Percentiles rank a stretch among this genome's conserved stretches.
Conservation (phyloP, 2,113 vertebrate genomes). For the Pteronura brasiliensis region DNA sequence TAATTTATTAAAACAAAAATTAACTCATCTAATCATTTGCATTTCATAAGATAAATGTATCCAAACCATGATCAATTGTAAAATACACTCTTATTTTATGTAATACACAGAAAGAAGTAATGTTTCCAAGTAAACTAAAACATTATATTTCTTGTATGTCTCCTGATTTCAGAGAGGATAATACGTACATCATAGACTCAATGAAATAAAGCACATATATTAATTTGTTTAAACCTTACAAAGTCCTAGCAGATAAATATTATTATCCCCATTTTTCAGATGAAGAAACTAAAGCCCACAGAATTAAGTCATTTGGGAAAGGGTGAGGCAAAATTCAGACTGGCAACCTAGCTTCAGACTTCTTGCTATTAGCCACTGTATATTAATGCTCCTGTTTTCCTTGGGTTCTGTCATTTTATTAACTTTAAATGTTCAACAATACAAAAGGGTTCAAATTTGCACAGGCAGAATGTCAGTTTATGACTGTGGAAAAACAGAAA, state of each 20-base stretch:
- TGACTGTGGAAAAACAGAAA: neutral
- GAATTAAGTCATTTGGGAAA: neutral
- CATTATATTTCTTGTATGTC: neutral
- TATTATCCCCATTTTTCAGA: neutral
- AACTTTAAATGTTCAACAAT: neutral
- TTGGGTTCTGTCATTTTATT: neutral
- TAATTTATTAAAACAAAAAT: neutral
- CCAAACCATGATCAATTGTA: neutral
- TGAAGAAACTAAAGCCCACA: neutral
- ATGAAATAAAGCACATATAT: neutral
- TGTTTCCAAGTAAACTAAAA: neutral
- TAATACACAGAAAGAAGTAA: neutral
- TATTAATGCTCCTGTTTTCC: neutral
- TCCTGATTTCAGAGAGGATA: neutral
- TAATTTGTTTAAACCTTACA: neutral
- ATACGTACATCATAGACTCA: neutral
- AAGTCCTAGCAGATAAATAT: neutral
- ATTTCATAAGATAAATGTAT: neutral
- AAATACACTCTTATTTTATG: neutral
- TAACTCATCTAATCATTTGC: neutral
- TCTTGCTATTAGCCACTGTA: neutral
- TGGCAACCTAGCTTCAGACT: neutral
- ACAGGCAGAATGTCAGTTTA: neutral
- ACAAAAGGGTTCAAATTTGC: neutral
- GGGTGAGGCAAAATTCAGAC: neutral